Evolutionary conservation across 2,797 vertebrate species (phyloP).

Genomic region (Lepilemur septentrionalis): DNA sequence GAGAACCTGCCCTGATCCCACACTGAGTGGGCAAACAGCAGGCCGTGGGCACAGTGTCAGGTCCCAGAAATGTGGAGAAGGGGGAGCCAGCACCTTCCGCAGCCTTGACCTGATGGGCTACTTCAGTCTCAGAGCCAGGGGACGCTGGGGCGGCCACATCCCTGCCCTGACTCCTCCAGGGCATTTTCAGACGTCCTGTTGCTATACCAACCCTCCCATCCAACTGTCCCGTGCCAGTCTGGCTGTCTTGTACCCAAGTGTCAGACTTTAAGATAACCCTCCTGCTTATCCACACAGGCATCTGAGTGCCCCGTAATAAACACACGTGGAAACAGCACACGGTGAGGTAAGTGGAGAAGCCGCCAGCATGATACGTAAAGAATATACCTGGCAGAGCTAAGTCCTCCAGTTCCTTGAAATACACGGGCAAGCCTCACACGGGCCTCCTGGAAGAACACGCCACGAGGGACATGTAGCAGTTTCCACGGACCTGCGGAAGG

Average conservation of each 20-base stretch:
- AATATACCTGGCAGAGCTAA: neutral
- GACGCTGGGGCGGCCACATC: rapidly evolving
- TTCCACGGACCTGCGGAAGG: neutral
- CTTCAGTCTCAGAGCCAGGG: neutral
- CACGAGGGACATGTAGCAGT: neutral
- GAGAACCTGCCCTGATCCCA: neutral
- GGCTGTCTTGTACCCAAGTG: neutral
- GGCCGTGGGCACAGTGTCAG: too few relatives aligned
- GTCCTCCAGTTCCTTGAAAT: neutral
- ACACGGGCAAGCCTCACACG: rapidly evolving
- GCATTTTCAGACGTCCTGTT: neutral
- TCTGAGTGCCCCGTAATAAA: neutral
- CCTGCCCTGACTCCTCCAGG: rapidly evolving
- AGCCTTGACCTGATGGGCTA: rapidly evolving
- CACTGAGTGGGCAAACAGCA: neutral
- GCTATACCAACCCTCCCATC: neutral
- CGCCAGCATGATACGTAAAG: rapidly evolving
- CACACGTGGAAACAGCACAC: rapidly evolving
- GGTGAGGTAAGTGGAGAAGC: rapidly evolving
- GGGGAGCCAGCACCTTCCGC: rapidly evolving
- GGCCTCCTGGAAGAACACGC: neutral
- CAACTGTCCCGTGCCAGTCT: too few relatives aligned
- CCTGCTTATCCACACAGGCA: neutral
- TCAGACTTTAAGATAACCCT: neutral
- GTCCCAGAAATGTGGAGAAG: neutral